These are phyloP conservation scores for Girardinichthys multiradiatus DNA, from an alignment of 2,113 vertebrate genomes.

Conservation along the genomic window DNA sequence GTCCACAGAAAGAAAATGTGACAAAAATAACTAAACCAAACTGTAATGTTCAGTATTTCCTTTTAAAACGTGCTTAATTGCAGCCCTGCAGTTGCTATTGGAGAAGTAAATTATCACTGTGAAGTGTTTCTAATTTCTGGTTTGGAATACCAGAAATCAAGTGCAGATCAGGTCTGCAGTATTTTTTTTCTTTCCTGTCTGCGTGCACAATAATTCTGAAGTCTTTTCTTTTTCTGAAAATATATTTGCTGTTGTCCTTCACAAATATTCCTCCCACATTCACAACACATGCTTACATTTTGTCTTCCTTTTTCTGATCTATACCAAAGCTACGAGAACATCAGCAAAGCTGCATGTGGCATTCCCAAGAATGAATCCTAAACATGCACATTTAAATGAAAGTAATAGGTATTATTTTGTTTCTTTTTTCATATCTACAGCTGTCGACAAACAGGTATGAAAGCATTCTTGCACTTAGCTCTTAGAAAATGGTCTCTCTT, in stretches of 20 bases:
- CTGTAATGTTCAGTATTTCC: neutral
- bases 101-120: neutral
- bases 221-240: constrained; percentile 26
- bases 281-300: constrained; percentile 39
- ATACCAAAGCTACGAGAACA: constrained; percentile 61
- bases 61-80: neutral
- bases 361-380: neutral
- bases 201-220: neutral
- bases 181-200: neutral
- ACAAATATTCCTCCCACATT: constrained; percentile 58
- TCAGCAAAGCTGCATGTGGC: neutral
- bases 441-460: neutral
- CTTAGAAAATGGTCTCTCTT: constrained; percentile 53
- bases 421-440: neutral
- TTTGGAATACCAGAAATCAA: neutral
- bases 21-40: constrained; percentile 25
- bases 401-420: neutral
- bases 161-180: neutral
- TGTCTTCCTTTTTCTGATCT: constrained; percentile 34
- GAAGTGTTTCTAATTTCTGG: neutral
- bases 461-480: constrained; percentile 5
- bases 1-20: constrained; percentile 12
- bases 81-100: neutral
- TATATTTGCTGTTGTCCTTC: constrained; percentile 28
- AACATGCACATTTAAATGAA: neutral